phyloP scores from a whole-genome alignment of 2,797 vertebrate species.

The Schizopygopsis malacanthus region DNA sequence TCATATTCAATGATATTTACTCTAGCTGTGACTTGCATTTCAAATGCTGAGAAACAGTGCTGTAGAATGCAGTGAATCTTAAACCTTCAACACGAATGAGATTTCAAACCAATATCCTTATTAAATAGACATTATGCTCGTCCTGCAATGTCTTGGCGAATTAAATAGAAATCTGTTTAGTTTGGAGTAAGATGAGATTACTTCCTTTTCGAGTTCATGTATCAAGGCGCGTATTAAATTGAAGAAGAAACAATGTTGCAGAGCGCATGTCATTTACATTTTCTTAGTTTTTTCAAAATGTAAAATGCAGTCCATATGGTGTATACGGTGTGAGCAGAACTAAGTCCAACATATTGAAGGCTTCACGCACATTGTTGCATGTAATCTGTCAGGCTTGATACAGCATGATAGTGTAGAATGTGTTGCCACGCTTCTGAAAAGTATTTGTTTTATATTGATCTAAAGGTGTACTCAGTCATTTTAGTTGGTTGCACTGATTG shows the following conservation, averaged over 20 bases:
- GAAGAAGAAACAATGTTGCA: conserved; percentile 1
- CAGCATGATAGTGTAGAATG: conserved; percentile 14
- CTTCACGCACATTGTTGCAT: conserved; percentile 21
- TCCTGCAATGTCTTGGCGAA: conserved; percentile 28
- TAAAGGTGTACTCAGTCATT: conserved; percentile 7
- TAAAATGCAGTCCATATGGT: conserved; percentile 1
- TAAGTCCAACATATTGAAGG: neutral
- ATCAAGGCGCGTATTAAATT: conserved; percentile 14
- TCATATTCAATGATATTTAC: conserved; percentile 24
- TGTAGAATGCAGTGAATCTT: conserved; percentile 3
- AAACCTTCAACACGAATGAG: conserved; percentile 12
- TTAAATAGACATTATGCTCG: conserved; percentile 33
- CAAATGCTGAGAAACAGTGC: conserved; percentile 1
- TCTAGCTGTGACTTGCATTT: conserved; percentile 9
- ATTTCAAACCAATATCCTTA: conserved; percentile 33
- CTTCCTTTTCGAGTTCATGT: conserved; percentile 23
- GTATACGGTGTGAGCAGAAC: neutral
- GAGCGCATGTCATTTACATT: conserved; percentile 15
- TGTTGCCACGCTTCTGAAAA: neutral
- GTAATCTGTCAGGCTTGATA: conserved; percentile 3
- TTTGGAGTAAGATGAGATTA: conserved; percentile 26
- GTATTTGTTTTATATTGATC: neutral
- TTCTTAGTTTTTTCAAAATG: neutral
- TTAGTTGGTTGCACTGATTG: neutral
- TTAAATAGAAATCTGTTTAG: conserved; percentile 13